Base-by-base conservation (phyloP, 1,140 invertebrate species). In the Brachionus angularis region DNA sequence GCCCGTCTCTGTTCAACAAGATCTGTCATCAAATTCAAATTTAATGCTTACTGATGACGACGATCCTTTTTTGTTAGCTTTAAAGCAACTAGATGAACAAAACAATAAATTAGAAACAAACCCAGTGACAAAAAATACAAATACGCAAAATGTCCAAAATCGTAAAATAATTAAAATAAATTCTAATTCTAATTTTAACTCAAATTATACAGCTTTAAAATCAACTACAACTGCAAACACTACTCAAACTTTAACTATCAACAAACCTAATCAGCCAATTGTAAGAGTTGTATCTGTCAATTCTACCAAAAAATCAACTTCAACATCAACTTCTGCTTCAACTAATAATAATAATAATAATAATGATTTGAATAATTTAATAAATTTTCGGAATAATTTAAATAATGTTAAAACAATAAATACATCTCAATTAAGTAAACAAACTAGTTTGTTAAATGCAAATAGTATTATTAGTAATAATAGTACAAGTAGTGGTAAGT, bases 81-180 rank as follows among this genome's bases (percentile, higher is more conserved):
- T 67, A 21, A 49, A 49, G 8, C 39, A 67, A 12, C 36, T 67
- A 10, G 62, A 67, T n/a, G 27, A 67, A 23, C 21, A 67, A n/a
- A 67, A 67, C 10, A 29, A 8, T 0, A 67, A 67, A 47, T 10
- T 21, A 29, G 31, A 47, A 21, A 21, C 42, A 4, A 36, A 58
- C 25, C 27, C 25, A 3, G 44, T 1, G n/a, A 5, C 8, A 5
- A 27, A 52, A 23, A 21, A 29, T 18, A 8, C 2, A 27, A 29
- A 16, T 5, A 4, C 29, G 14, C 62, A 46, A 34, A 46, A 47
- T 34, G 12, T 67, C 7, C 42, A 16, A 18, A 46, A 67, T 16
- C 18, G 62, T 4, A 50, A 46, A 31, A 50, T 67, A 7, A 46
- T 46, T 21, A 67, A 46, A 23, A 67, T 46, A 18, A 46, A 67